phyloP scores from a whole-genome alignment of 2,113 vertebrate species.

The Phalacrocorax brasilianus region DNA sequence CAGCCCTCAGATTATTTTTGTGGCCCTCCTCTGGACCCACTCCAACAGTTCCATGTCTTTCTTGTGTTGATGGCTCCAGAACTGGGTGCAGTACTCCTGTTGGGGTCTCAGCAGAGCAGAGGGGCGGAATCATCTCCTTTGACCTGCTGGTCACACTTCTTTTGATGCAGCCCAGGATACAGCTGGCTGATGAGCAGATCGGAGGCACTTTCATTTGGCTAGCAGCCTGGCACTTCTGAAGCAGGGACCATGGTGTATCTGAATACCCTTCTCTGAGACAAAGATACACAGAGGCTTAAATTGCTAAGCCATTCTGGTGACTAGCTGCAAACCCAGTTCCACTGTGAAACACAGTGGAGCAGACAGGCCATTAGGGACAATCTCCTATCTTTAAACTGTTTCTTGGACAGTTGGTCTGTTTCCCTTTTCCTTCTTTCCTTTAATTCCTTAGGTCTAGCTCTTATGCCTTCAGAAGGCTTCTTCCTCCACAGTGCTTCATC shows the following conservation, averaged over 20 bases:
- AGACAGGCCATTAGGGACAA: background rate
- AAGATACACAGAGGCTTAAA: background rate
- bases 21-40: too few species aligned
- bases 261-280: background rate
- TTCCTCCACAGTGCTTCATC: background rate
- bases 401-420: background rate
- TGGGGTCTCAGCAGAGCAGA: too few species aligned
- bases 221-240: background rate
- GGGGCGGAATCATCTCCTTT: too few species aligned
- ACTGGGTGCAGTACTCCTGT: too few species aligned
- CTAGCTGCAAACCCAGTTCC: background rate
- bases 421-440: background rate
- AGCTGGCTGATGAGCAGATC: background rate
- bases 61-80: too few species aligned
- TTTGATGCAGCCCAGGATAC: too few species aligned
- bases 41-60: too few species aligned
- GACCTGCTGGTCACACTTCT: too few species aligned
- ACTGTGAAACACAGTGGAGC: too few species aligned
- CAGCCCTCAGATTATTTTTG: too few species aligned
- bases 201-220: background rate
- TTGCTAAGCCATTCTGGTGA: background rate
- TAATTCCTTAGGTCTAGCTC: background rate
- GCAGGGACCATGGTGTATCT: rapidly evolving
- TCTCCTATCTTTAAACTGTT: background rate
- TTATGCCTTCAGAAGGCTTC: background rate